These are phyloP conservation scores for Apocrypta bakeri DNA, from an alignment of 1,140 invertebrate species.

Conservation along the genomic window DNA sequence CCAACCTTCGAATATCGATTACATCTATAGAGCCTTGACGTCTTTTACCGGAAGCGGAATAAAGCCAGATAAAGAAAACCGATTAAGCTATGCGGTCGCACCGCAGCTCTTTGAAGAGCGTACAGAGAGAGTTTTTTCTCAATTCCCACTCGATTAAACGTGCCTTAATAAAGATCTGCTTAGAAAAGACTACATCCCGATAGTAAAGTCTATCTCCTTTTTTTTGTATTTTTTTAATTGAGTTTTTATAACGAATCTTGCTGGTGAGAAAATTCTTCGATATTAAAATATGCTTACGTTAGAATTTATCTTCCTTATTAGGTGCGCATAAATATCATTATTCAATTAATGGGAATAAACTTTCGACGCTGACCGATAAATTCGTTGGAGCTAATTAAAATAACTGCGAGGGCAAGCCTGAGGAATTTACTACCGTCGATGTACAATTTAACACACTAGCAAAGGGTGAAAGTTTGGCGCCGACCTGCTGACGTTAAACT, in stretches of 20 bases:
- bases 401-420: not conserved
- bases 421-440: conserved; percentile 2
- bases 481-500: not conserved
- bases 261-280: not conserved
- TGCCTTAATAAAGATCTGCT: conserved; percentile 12
- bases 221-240: not conserved
- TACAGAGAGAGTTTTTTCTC: not conserved
- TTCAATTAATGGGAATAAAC: no score
- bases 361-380: not conserved
- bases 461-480: not conserved
- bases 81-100: conserved; percentile 2
- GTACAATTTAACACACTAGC: not conserved
- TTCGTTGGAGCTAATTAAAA: conserved; percentile 1
- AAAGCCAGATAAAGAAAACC: not conserved
- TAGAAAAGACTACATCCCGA: not conserved
- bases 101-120: not conserved
- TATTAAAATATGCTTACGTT: not conserved
- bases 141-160: not conserved
- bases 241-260: not conserved
- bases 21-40: not conserved
- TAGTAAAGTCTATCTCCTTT: not conserved
- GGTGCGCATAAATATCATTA: no score
- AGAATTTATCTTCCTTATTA: no score
- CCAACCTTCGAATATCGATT: conserved; percentile 3
- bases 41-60: not conserved